Evolutionary conservation across 2,113 vertebrate genomes (phyloP), one percentile per base, ranked within the genome.

Genomic region (Tiliqua scincoides): DNA sequence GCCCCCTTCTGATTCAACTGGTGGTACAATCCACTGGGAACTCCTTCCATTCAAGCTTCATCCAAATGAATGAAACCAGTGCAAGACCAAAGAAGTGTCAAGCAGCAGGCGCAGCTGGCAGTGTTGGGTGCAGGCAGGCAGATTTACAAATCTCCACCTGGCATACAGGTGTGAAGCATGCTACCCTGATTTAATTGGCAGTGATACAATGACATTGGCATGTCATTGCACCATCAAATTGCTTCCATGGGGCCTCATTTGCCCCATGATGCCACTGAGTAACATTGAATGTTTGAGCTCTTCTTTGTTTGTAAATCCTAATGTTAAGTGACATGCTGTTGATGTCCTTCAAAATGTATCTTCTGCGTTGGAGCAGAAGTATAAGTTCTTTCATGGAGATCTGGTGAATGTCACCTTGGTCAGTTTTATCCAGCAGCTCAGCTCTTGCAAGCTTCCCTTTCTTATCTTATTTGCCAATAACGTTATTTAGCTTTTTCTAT

Each of bases 321-420:
- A 40, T 68, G 32, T 68, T 23, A 32, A 14, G 15, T 71, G 25
- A 48, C 75, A 71, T 21, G 43, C 18, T 71, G 65, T 32, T 72
- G 74, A 85, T 67, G 6, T 85, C 35, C 71, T 79, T 3, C 73
- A 71, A 79, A 85, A 79, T 30, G 14, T 79, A 85, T 61, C 32
- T 79, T 79, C 35, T 71, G 37, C 48, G 72, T 79, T 35, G 35
- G 48, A 71, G 67, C 30, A 20, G 40, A 76, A 76, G 48, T 65
- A 48, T 63, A 84, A 62, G 35, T 59, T 70, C 65, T 82, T 84
- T 37, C 57, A 65, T 37, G 48, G 27, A 43, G 37, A 65, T 75
- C 54, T 79, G 35, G 72, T 61, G 61, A 85, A 79, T 85, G 84
- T 71, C 67, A 71, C 18, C 37, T 59, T 82, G 32, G 30, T 82